Evolutionary conservation across 2,888 invertebrate genomes (phyloP).

Genomic region (Mycalesis mineus): DNA sequence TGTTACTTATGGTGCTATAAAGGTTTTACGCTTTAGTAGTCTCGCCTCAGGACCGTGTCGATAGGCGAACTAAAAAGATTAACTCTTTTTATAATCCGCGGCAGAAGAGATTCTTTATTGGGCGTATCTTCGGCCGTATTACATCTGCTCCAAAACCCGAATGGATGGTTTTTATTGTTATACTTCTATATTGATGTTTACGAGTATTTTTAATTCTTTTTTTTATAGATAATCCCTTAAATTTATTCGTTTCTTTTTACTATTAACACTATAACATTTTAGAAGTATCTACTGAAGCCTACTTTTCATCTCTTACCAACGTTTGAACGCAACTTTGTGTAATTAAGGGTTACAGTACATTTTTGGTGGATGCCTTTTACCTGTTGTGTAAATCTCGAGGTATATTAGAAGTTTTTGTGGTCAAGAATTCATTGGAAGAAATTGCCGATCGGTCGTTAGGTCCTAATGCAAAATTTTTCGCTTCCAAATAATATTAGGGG

Average conservation of each 20-base stretch:
- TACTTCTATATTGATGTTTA: background rate
- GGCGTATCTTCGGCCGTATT: background rate
- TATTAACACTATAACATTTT: too few relatives aligned
- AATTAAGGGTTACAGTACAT: too few relatives aligned
- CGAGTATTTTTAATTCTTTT: too few relatives aligned
- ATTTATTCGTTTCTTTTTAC: too few relatives aligned
- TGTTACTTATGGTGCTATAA: background rate
- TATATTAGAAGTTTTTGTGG: too few relatives aligned
- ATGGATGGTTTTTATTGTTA: background rate
- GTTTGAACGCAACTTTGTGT: too few relatives aligned
- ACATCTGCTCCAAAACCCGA: background rate
- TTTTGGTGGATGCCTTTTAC: too few relatives aligned
- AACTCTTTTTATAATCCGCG: constrained; percentile 32
- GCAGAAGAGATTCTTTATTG: background rate
- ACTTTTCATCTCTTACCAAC: too few relatives aligned
- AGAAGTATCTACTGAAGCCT: too few relatives aligned
- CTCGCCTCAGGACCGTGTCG: constrained; percentile 33
- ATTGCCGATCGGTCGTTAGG: background rate
- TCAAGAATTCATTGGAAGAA: background rate
- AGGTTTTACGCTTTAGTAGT: constrained; percentile 8
- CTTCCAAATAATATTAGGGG: constrained; percentile 31
- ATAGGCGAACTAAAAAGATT: constrained; percentile 40
- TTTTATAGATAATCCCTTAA: too few relatives aligned
- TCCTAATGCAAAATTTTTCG: constrained; percentile 8
- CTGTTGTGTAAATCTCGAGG: too few relatives aligned